Conservation (phyloP, 2,888 invertebrate genomes). For the Volucella inflata region DNA sequence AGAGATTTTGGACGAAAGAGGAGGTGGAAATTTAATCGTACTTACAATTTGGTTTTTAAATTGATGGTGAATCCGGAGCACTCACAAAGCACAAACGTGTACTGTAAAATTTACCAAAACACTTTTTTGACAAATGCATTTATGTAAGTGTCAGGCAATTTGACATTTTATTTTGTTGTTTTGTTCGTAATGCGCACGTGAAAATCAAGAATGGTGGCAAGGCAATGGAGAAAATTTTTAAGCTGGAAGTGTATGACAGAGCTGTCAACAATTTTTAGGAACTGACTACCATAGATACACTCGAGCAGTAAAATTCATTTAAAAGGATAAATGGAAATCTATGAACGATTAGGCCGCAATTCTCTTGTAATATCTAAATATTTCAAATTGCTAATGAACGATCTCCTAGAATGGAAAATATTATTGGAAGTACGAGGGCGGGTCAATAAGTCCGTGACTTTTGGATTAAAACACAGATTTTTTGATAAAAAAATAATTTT, state of each 20-base stretch:
- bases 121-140: constrained; percentile 24
- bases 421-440: no score
- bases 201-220: not conserved
- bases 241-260: not conserved
- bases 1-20: not conserved
- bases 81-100: constrained; percentile 23
- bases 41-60: constrained; percentile 30
- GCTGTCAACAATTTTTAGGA: no score
- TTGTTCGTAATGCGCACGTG: constrained; percentile 56
- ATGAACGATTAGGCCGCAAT: no score
- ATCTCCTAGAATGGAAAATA: no score
- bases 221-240: not conserved
- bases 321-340: no score
- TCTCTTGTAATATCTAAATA: no score
- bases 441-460: no score
- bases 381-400: no score
- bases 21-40: not conserved
- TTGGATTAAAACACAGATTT: no score
- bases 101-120: constrained; percentile 23
- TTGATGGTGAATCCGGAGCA: constrained; percentile 7
- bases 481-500: no score
- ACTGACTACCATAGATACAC: no score
- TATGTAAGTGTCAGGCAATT: constrained; percentile 17
- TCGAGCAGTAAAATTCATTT: no score
- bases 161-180: constrained; percentile 60